Evolutionary conservation across 2,113 vertebrate genomes (phyloP), one percentile per base, ranked within the genome.

Genomic region (Alligator sinensis): DNA sequence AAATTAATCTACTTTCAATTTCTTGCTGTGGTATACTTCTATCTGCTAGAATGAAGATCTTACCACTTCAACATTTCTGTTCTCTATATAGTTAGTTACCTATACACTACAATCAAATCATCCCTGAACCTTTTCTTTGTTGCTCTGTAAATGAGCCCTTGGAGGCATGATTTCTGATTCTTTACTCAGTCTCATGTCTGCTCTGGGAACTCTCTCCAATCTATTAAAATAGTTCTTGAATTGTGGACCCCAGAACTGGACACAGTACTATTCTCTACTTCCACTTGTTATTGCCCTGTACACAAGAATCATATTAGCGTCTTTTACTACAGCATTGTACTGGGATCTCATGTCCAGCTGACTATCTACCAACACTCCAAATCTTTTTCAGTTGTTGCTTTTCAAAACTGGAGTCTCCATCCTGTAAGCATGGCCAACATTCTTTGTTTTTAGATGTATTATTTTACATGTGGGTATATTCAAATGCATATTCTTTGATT

Each of bases 381-480:
- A 63, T 63, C 4, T 5, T 63, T 25, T 25, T 63, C 61, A 63
- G 25, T 25, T 63, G 61, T 4, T 25, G 24, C 25, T 63, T 63
- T 16, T 25, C 24, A 24, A 25, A 25, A 63, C 10, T 24, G 12
- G 12, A 25, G 21, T 63, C 61, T 25, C 61, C 61, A 25, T 63
- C 61, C 25, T 25, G 21, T 21, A 63, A 2, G 24, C 21, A 21
- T 4, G 63, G 47, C 1, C 9, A 68, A 17, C 0, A 0, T 62
- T 87, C 19, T 70, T 38, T 74, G 25, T 1, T 2, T 75, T 84
- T 80, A 82, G 27, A 11, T n/a, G 2, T 38, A 74, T 5, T 74
- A 34, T 38, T 70, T 93, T 77, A 83, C 25, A 30, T 91, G 79
- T 74, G 91, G 77, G 54, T 85, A 89, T 94, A 87, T 89, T 95